Evolutionary conservation across 2,113 vertebrate genomes (phyloP).

Genomic region (Psilopogon haemacephalus): DNA sequence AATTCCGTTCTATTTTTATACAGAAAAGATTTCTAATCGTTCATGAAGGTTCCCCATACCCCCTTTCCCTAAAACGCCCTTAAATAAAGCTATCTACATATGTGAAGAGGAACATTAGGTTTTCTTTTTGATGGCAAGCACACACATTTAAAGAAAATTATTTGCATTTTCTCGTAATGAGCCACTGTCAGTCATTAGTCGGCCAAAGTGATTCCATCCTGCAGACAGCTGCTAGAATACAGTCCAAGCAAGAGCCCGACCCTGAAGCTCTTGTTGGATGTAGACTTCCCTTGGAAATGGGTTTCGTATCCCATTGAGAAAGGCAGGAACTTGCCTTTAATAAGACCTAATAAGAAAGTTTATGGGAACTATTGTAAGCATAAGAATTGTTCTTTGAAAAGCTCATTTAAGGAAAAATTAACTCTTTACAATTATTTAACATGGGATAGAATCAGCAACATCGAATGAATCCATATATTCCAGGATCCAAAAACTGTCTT

Average conservation of each 20-base stretch:
- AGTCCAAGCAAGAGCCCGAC: neutral
- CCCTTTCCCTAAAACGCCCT: neutral
- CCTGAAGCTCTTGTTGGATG: neutral
- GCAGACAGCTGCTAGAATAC: neutral
- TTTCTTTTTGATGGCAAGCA: neutral
- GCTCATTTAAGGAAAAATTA: neutral
- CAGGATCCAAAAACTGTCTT: neutral
- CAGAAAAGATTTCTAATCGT: neutral
- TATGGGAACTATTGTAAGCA: constrained; percentile 19
- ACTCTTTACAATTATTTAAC: neutral
- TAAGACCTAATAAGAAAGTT: constrained; percentile 43
- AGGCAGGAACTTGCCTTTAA: constrained; percentile 42
- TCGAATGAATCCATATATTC: neutral
- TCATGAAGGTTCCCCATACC: neutral
- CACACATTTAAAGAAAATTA: neutral
- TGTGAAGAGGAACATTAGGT: constrained; percentile 1
- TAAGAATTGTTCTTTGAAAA: constrained; percentile 11
- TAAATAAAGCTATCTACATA: neutral
- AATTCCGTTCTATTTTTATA: neutral
- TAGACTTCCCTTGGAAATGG: constrained; percentile 43
- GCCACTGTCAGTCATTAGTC: constrained; percentile 6
- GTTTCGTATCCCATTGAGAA: constrained; percentile 32
- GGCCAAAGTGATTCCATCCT: neutral
- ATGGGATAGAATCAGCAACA: neutral
- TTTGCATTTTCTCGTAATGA: constrained; percentile 32